A percentile compares a stretch with the other conserved stretches of the same genome.
Conservation (phyloP, 2,113 vertebrate genomes). For the Ammodytes marinus region DNA sequence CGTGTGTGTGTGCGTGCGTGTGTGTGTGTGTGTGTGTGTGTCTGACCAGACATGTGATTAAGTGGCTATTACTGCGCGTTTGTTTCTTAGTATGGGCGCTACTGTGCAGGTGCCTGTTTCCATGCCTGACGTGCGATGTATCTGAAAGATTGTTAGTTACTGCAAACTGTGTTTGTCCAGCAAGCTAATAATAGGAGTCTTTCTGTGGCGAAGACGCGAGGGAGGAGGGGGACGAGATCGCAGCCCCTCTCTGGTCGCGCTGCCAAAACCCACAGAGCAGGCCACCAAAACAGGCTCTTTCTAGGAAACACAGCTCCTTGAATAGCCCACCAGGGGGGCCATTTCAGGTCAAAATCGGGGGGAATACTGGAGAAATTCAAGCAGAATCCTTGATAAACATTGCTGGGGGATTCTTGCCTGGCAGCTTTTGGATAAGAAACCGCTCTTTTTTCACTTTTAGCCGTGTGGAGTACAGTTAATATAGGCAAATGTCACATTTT, state of each 20-base stretch:
- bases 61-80: not conserved
- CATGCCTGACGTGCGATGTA: not conserved
- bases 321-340: conserved; percentile 47
- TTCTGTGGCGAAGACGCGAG: conserved; percentile 35
- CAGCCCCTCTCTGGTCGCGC: not conserved
- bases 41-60: not conserved
- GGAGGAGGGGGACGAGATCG: conserved; percentile 33
- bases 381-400: conserved; percentile 30
- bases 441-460: not conserved
- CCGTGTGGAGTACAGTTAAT: not conserved
- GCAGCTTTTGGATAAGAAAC: not conserved
- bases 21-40: not conserved
- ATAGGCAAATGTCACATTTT: not conserved
- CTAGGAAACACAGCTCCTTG: conserved; percentile 76
- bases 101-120: not conserved
- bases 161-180: conserved; percentile 44
- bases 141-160: conserved; percentile 34
- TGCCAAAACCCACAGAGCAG: conserved; percentile 70
- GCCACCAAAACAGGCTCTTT: conserved; percentile 64
- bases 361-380: conserved; percentile 16
- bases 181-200: conserved; percentile 67
- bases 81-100: not conserved
- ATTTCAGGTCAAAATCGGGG: conserved; percentile 59
- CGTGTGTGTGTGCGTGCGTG: not conserved
- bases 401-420: not conserved